Percentiles rank a stretch among this genome's conserved stretches.
Evolutionary conservation across 2,797 vertebrate species (phyloP).

Genomic region (Falco columbarius): DNA sequence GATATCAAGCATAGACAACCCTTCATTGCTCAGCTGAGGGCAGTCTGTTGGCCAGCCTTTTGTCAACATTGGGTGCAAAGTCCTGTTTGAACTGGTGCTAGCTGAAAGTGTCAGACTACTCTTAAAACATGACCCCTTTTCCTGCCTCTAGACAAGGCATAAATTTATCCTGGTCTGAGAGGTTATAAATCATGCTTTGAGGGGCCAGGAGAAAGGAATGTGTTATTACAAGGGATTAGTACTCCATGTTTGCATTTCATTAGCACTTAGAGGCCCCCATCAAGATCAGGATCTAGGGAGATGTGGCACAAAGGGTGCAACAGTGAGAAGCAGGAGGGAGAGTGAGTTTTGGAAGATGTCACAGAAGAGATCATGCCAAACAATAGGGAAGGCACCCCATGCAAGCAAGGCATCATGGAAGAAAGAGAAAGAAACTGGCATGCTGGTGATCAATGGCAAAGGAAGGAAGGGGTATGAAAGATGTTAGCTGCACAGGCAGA

Average conservation of each 20-base stretch:
- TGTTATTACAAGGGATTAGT: background rate
- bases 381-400: background rate
- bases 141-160: slow-evolving; percentile 15
- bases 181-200: slow-evolving; percentile 17
- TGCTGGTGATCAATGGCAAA: background rate
- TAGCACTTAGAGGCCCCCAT: background rate
- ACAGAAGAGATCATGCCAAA: background rate
- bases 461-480: background rate
- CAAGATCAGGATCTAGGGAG: background rate
- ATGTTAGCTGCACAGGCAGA: background rate
- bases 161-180: slow-evolving; percentile 4
- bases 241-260: slow-evolving; percentile 2
- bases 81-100: background rate
- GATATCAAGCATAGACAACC: background rate
- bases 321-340: background rate
- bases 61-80: background rate
- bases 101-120: slow-evolving; percentile 26
- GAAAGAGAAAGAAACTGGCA: background rate
- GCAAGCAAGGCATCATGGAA: background rate
- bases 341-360: background rate
- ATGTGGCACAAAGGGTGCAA: background rate
- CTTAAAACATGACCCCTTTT: slow-evolving; percentile 59
- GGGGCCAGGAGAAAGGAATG: background rate
- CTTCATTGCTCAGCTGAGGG: background rate
- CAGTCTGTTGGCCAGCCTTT: background rate